Percentiles rank a stretch among this genome's conserved stretches.
These are phyloP conservation scores for Drosophila arizonae DNA, from an alignment of 1,140 invertebrate genomes.

Conservation along the genomic window DNA sequence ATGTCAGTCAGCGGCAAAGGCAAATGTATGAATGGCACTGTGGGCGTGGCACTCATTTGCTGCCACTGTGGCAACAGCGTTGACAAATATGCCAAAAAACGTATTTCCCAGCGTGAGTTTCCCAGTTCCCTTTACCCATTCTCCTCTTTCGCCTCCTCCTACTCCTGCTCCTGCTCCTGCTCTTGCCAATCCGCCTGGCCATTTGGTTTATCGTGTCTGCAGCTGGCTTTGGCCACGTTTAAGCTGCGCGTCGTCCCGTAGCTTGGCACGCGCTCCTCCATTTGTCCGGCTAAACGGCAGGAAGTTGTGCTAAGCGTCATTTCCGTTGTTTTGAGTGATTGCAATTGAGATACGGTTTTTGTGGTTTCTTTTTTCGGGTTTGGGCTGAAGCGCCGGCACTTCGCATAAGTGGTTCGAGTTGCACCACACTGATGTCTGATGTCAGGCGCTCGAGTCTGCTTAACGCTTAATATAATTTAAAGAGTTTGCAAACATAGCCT, in stretches of 20 bases:
- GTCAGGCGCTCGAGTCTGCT: neutral
- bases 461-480: neutral
- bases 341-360: constrained; percentile 79
- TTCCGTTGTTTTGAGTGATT: constrained; percentile 81
- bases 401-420: constrained; percentile 12
- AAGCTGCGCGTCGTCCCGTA: constrained; percentile 48
- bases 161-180: neutral
- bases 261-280: constrained; percentile 53
- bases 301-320: constrained; percentile 81
- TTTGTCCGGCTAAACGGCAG: constrained; percentile 67
- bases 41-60: constrained; percentile 50
- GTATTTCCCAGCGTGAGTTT: constrained; percentile 11
- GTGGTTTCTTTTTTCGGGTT: constrained; percentile 62
- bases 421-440: neutral
- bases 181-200: neutral
- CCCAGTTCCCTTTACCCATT: neutral
- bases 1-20: constrained; percentile 53
- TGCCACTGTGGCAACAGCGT: constrained; percentile 50
- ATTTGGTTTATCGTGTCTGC: constrained; percentile 19
- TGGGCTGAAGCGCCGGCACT: constrained; percentile 13
- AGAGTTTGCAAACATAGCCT: neutral
- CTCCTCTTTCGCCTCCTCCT: no score
- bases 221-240: constrained; percentile 34
- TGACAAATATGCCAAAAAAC: constrained; percentile 78
- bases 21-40: constrained; percentile 26